Conservation (phyloP, 2,113 vertebrate species). For the Phrynosoma blainvillii region DNA sequence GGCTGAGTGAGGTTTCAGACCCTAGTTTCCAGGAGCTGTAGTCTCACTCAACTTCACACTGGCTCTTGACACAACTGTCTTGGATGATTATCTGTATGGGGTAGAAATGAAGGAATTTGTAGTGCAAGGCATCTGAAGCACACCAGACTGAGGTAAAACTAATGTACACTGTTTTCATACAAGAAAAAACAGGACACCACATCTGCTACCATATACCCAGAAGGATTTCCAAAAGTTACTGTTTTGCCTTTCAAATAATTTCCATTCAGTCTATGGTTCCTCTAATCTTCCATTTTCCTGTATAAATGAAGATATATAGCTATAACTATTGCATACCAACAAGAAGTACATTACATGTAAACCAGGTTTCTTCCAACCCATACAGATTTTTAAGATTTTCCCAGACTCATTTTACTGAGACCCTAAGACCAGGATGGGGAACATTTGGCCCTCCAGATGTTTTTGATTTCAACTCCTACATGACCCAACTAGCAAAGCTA, state of each 20-base stretch:
- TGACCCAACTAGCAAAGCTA: neutral
- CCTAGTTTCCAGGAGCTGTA: too few relatives aligned
- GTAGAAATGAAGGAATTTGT: too few relatives aligned
- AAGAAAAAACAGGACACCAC: neutral
- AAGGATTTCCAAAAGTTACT: slow-evolving; percentile 16
- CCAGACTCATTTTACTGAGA: neutral
- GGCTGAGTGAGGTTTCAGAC: too few relatives aligned
- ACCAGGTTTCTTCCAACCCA: neutral
- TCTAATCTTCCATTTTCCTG: neutral
- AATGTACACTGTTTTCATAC: too few relatives aligned
- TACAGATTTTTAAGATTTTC: neutral
- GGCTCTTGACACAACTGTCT: too few relatives aligned
- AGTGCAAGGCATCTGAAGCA: too few relatives aligned
- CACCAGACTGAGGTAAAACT: too few relatives aligned
- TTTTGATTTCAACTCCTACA: neutral
- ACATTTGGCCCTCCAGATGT: neutral
- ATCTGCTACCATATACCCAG: slow-evolving; percentile 31
- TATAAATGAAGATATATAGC: too few relatives aligned
- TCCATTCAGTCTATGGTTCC: slow-evolving; percentile 8
- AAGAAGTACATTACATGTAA: neutral
- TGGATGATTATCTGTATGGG: too few relatives aligned
- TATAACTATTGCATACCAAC: too few relatives aligned
- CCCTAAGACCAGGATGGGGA: neutral
- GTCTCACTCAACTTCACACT: too few relatives aligned
- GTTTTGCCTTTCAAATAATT: neutral